Percentiles rank a stretch among this genome's conserved stretches.
Conservation (phyloP, 2,888 invertebrate species). For the Rambutsinella grinnellia region DNA sequence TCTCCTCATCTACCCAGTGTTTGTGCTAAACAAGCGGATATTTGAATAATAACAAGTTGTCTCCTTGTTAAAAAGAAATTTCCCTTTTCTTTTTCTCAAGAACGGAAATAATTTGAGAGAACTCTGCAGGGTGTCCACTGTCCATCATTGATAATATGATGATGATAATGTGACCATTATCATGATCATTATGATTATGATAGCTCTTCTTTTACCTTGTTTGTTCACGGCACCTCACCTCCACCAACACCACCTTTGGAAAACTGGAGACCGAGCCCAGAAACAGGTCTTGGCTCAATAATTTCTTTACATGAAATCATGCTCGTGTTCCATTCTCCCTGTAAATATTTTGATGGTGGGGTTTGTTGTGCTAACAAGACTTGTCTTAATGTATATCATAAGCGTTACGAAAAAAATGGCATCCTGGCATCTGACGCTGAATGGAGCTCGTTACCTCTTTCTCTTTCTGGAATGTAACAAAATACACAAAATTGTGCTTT, state of each 20-base stretch:
- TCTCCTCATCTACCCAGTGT: background rate
- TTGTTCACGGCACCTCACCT: no score
- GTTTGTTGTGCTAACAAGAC: background rate
- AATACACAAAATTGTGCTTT: no score
- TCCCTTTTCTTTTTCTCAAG: background rate
- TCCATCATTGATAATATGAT: background rate
- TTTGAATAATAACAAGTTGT: background rate
- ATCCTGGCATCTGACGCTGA: no score
- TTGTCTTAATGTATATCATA: background rate
- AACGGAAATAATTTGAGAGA: background rate
- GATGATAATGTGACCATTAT: background rate
- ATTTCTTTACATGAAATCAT: no score
- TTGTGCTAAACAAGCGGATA: background rate
- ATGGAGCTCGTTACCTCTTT: no score
- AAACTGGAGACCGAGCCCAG: no score
- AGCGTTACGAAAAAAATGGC: background rate
- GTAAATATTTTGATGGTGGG: background rate
- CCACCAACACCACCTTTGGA: no score
- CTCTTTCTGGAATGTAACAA: no score
- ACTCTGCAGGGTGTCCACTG: background rate
- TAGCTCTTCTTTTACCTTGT: background rate
- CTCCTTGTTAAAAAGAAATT: no score
- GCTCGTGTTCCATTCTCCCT: background rate
- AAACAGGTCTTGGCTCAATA: no score
- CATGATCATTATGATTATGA: background rate